phyloP scores from a whole-genome alignment of 2,888 invertebrate species.

The Thymelicus sylvestris region DNA sequence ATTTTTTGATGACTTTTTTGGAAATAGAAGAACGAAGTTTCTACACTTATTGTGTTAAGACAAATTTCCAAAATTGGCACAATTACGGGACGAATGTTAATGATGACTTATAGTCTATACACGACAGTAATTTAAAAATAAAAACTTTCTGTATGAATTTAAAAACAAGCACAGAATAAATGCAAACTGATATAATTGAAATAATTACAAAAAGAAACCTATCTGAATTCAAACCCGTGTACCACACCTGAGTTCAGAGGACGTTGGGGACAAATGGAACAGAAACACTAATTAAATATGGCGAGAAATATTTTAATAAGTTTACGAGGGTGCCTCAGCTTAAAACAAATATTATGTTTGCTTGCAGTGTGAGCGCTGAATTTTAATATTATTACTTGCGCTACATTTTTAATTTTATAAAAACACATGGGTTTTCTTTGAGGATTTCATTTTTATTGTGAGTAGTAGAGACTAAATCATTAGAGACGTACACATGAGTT shows the following conservation, averaged over 20 bases:
- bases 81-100: too few species aligned
- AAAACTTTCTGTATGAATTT: too few species aligned
- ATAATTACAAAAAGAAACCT: constrained; percentile 43
- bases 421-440: constrained; percentile 68
- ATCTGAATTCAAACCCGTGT: constrained; percentile 48
- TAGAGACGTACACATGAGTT: neutral
- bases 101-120: too few species aligned
- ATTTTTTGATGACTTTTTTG: too few species aligned
- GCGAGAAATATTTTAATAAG: constrained; percentile 83
- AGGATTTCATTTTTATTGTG: constrained; percentile 5
- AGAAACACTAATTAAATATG: constrained; percentile 78
- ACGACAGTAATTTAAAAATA: too few species aligned
- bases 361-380: constrained; percentile 72
- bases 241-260: constrained; percentile 68
- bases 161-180: neutral
- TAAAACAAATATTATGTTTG: constrained; percentile 81
- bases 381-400: constrained; percentile 82
- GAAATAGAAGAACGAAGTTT: too few species aligned
- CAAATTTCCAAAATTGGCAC: too few species aligned
- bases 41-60: too few species aligned
- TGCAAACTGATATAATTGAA: constrained; percentile 29
- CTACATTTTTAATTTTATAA: constrained; percentile 80
- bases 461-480: neutral
- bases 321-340: constrained; percentile 74
- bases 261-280: constrained; percentile 71